Evolutionary conservation across 2,888 invertebrate species (phyloP), one percentile per base, ranked within the genome.

Genomic region (Dryomyza anilis): DNA sequence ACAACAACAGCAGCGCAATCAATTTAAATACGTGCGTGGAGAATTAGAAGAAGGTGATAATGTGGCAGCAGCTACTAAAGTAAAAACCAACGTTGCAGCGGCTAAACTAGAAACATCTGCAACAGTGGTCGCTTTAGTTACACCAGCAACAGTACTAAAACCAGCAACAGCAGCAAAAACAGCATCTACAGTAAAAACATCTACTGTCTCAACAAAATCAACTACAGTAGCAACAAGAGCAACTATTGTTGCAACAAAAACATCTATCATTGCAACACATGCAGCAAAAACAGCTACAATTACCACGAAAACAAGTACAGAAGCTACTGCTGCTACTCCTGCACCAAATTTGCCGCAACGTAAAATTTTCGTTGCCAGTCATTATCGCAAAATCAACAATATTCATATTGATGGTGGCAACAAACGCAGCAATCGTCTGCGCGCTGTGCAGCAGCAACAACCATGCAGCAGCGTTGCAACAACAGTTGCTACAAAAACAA

Each of bases 321-420:
- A n/a, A n/a, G n/a, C n/a, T n/a, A n/a, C n/a, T n/a, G n/a, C n/a
- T n/a, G n/a, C n/a, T n/a, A n/a, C n/a, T n/a, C n/a, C n/a, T n/a
- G n/a, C n/a, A n/a, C n/a, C n/a, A n/a, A n/a, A n/a, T n/a, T n/a
- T n/a, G n/a, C n/a, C n/a, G n/a, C n/a, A n/a, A n/a, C n/a, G n/a
- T n/a, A n/a, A n/a, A 14, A 33, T 19, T 6, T 25, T 21, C 29
- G 7, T 14, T 7, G 10, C 36, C 33, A 43, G 43, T 27, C 29
- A 57, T 27, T 45, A 57, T 27, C 4, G 16, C 27, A 57, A 57
- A 57, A 25, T 45, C 16, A 57, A 57, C 16, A 56, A 36, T 16
- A 30, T 19, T 19, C n/a, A 12, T 23, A 14, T 46, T 3, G 27
- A 50, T 25, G 2, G 7, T 7, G n/a, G 25, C 33, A 55, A 29